Evolutionary conservation across 35 echinoderm and acorn worm species (phyloP).

Genomic region (Patiria miniata): DNA sequence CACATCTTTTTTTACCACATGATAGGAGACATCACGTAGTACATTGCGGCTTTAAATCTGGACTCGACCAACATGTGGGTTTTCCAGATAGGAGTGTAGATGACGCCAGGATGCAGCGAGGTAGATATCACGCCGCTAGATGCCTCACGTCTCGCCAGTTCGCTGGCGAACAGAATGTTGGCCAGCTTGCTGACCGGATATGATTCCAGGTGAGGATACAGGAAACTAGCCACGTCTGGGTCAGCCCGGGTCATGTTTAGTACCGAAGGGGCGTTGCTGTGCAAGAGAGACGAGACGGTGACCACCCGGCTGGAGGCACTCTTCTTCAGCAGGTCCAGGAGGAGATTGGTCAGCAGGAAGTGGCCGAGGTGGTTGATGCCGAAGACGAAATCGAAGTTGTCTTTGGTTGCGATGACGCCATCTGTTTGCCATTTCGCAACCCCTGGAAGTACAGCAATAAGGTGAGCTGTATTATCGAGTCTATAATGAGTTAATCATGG

Average conservation of each 20-base stretch:
- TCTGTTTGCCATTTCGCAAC: background rate
- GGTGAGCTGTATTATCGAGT: too few relatives aligned
- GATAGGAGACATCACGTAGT: background rate
- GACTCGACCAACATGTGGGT: background rate
- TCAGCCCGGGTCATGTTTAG: background rate
- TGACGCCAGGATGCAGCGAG: constrained; percentile 71
- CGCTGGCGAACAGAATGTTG: constrained; percentile 73
- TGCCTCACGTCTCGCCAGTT: constrained; percentile 53
- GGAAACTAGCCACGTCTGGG: background rate
- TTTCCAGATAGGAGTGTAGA: background rate
- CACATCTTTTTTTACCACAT: too few relatives aligned
- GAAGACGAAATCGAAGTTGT: constrained; percentile 40
- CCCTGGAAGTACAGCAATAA: background rate
- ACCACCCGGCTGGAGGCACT: constrained; percentile 47
- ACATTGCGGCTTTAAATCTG: background rate
- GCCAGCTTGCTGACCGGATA: constrained; percentile 84
- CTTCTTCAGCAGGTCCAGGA: constrained; percentile 62
- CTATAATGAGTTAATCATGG: too few relatives aligned
- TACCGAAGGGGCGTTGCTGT: background rate
- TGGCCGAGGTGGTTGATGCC: constrained; percentile 61
- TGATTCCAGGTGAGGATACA: constrained; percentile 48
- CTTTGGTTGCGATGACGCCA: background rate
- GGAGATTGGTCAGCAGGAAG: constrained; percentile 59
- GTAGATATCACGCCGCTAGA: constrained; percentile 60
- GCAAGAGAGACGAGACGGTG: constrained; percentile 45